Conservation (phyloP, 35 echinoderm and acorn worm genomes). For the Heliocidaris erythrogramma region DNA sequence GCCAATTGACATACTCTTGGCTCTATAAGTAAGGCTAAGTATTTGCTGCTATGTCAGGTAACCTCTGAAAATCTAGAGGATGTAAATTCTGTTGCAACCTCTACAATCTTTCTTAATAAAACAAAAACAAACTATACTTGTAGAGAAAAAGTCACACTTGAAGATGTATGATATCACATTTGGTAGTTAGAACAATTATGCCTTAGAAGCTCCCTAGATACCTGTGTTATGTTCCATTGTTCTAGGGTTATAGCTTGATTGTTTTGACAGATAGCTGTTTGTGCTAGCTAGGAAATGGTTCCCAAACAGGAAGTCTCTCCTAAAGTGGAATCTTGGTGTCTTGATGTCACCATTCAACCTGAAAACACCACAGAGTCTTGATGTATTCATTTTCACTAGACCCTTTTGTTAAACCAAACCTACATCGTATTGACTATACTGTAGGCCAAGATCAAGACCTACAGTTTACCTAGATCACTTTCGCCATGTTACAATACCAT, state of each 20-base stretch:
- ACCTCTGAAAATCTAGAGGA: too few relatives aligned
- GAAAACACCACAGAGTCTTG: neutral
- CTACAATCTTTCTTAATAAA: too few relatives aligned
- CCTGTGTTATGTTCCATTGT: neutral
- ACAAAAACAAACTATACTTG: too few relatives aligned
- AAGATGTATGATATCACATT: too few relatives aligned
- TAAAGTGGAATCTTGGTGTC: neutral
- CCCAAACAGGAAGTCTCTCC: constrained; percentile 7
- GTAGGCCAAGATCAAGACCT: too few relatives aligned
- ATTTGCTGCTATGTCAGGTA: too few relatives aligned
- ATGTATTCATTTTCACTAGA: neutral
- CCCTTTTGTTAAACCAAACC: neutral
- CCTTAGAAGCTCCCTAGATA: neutral
- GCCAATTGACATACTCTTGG: too few relatives aligned
- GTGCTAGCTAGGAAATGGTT: neutral
- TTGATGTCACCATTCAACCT: neutral
- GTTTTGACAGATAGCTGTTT: neutral
- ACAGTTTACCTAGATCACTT: too few relatives aligned
- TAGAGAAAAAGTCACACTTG: too few relatives aligned
- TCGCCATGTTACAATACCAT: too few relatives aligned
- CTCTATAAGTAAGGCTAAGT: too few relatives aligned
- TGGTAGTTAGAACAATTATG: neutral
- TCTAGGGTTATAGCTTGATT: neutral
- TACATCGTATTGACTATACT: neutral
- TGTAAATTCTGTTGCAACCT: too few relatives aligned